Conservation (phyloP, 1,140 invertebrate species). For the Venturia canescens region DNA sequence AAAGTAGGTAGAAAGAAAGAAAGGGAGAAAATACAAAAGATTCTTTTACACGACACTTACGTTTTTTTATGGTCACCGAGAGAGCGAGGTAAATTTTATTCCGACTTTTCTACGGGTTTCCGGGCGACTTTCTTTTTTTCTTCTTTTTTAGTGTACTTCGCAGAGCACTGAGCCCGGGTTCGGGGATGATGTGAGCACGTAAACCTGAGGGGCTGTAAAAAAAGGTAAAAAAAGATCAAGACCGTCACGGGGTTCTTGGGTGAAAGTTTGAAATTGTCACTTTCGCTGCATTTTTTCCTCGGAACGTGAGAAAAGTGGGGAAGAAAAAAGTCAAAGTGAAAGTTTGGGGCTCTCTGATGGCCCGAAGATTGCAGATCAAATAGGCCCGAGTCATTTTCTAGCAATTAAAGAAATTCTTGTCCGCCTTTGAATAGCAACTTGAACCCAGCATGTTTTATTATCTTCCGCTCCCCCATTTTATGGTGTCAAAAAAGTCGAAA, state of each 20-base stretch:
- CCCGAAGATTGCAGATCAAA: too few species aligned
- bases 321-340: conserved; percentile 4
- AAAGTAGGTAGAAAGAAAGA: conserved; percentile 52
- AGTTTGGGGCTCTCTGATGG: conserved; percentile 25
- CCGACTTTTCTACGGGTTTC: conserved; percentile 45
- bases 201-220: conserved; percentile 56
- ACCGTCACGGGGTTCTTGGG: conserved; percentile 47
- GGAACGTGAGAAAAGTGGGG: background rate
- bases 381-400: too few species aligned
- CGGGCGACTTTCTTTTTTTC: conserved; percentile 48
- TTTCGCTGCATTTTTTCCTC: conserved; percentile 26
- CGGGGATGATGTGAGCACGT: conserved; percentile 31
- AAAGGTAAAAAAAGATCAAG: conserved; percentile 50
- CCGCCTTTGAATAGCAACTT: too few species aligned
- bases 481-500: too few species aligned
- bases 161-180: background rate
- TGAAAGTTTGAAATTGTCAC: conserved; percentile 63
- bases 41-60: background rate
- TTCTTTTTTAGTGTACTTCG: conserved; percentile 47
- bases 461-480: too few species aligned
- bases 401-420: too few species aligned
- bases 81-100: conserved; percentile 18
- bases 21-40: conserved; percentile 29
- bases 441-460: too few species aligned
- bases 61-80: conserved; percentile 29